phyloP scores from a whole-genome alignment of 2,113 vertebrate species.

The Brachirus orientalis region DNA sequence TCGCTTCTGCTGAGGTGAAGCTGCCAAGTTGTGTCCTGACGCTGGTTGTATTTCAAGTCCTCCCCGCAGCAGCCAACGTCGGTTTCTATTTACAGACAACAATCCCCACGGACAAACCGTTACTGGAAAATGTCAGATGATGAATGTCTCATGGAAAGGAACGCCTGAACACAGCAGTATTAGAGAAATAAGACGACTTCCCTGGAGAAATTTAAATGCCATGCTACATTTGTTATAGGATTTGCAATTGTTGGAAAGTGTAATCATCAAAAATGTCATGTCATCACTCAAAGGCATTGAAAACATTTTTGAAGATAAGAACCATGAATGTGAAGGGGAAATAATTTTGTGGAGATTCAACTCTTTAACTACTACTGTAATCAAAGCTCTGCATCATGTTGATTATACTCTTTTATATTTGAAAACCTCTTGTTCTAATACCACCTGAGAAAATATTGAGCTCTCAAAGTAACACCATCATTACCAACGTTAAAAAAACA shows the following conservation, averaged over 20 bases:
- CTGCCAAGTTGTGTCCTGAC: constrained; percentile 47
- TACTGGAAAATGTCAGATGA: constrained; percentile 67
- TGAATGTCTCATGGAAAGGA: constrained; percentile 50
- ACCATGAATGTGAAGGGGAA: constrained; percentile 22
- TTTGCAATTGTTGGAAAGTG: constrained; percentile 27
- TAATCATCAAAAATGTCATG: constrained; percentile 24
- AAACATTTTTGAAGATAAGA: constrained; percentile 16
- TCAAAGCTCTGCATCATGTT: too few species aligned
- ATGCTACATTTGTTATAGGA: constrained; percentile 16
- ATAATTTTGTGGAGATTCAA: too few species aligned
- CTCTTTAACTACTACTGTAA: too few species aligned
- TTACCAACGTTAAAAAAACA: neutral
- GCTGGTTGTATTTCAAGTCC: constrained; percentile 65
- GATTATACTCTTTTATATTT: too few species aligned
- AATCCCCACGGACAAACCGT: constrained; percentile 60
- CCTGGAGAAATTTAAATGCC: constrained; percentile 12
- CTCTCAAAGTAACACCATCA: too few species aligned
- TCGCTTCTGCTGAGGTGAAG: constrained; percentile 35
- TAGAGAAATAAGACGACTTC: neutral
- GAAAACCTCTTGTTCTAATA: too few species aligned
- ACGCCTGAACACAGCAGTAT: constrained; percentile 7
- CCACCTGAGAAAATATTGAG: too few species aligned
- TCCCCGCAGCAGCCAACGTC: constrained; percentile 31
- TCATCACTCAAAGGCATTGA: neutral
- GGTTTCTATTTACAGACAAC: constrained; percentile 73